Conservation (phyloP, 64 coral and sea anemone genomes). For the Actinia tenebrosa region DNA sequence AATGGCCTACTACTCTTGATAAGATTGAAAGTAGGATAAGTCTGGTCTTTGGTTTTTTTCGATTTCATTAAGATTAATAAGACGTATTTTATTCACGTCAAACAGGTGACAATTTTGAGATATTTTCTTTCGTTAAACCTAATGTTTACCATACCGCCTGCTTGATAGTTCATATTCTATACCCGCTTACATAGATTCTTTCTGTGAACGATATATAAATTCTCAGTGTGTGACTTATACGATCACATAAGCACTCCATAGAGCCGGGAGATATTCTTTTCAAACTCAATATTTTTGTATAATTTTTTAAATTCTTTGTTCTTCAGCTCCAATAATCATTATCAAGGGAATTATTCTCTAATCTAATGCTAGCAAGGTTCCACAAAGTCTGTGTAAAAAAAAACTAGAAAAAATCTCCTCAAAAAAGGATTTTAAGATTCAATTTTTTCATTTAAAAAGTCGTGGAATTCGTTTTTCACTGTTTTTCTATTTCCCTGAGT, state of each 20-base stretch:
- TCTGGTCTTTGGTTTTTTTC: too few relatives aligned
- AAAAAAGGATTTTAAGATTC: not conserved
- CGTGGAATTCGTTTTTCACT: too few relatives aligned
- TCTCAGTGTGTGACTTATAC: not conserved
- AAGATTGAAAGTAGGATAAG: too few relatives aligned
- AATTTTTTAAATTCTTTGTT: not conserved
- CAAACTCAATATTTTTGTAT: not conserved
- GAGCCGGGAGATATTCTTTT: not conserved
- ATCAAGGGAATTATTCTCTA: not conserved
- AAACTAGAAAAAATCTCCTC: not conserved
- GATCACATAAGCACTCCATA: not conserved
- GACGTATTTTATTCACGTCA: not conserved
- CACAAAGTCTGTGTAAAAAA: not conserved
- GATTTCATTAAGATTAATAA: too few relatives aligned
- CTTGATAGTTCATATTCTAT: not conserved
- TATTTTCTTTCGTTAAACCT: not conserved
- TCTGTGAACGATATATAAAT: not conserved
- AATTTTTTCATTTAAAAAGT: too few relatives aligned
- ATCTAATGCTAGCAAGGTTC: not conserved
- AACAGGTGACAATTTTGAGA: too few relatives aligned
- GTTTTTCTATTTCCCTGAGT: too few relatives aligned
- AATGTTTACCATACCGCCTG: conserved; percentile 2
- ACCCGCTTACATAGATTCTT: not conserved
- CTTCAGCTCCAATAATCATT: not conserved
- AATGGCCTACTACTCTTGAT: not conserved